A percentile compares a stretch with the other conserved stretches of the same genome.
These are phyloP conservation scores for Plebejus anna DNA, from an alignment of 2,888 invertebrate species.

Conservation along the genomic window DNA sequence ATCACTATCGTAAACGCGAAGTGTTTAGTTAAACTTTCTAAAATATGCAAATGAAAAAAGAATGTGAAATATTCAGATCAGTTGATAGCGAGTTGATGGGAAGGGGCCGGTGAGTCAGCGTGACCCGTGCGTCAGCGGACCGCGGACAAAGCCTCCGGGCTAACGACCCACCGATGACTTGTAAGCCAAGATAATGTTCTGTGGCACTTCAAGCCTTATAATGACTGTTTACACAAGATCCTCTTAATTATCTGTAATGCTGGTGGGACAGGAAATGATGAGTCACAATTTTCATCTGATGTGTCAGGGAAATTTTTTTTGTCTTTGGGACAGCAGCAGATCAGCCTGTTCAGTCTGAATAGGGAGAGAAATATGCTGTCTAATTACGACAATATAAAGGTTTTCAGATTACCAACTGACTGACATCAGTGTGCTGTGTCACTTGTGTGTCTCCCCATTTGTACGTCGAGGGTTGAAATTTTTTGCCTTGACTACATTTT, in stretches of 20 bases:
- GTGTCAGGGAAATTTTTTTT: neutral
- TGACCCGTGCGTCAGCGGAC: conserved; percentile 9
- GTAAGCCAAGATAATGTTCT: conserved; percentile 8
- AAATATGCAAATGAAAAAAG: conserved; percentile 15
- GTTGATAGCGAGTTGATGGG: conserved; percentile 6
- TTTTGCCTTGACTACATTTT: neutral
- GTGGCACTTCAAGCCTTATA: neutral
- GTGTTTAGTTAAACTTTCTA: conserved; percentile 8
- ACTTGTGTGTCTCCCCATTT: neutral
- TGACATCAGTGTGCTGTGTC: neutral
- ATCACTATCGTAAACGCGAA: neutral
- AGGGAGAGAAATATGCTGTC: neutral
- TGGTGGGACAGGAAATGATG: neutral
- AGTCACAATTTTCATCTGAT: neutral
- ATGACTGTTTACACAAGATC: conserved; percentile 4
- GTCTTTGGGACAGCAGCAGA: neutral
- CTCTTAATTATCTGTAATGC: neutral
- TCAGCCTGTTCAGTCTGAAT: neutral
- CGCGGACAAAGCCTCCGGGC: conserved; percentile 25
- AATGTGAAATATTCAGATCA: conserved; percentile 23
- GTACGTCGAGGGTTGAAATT: neutral
- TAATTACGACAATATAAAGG: neutral
- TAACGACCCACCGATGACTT: conserved; percentile 21
- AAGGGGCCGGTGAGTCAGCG: conserved; percentile 12
- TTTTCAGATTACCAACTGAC: neutral